A percentile compares a stretch with the other conserved stretches of the same genome.
Evolutionary conservation across 2,113 vertebrate genomes (phyloP).

Genomic region (Pogona vitticeps): DNA sequence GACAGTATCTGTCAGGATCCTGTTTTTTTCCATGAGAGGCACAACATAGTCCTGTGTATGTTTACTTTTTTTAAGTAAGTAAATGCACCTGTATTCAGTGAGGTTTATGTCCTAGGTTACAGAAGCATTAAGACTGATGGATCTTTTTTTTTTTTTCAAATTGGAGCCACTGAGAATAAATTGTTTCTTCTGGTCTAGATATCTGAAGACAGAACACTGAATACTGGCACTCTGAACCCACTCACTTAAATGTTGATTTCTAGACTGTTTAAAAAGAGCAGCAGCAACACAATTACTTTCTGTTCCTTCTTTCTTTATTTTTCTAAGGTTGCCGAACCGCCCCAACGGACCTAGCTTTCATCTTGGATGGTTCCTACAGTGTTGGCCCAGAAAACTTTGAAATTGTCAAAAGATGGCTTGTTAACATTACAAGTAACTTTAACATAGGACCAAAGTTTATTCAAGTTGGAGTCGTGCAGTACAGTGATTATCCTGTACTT

Average conservation of each 20-base stretch:
- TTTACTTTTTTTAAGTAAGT: not conserved
- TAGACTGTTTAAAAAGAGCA: not conserved
- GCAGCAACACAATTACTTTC: not conserved
- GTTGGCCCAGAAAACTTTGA: conserved; percentile 96
- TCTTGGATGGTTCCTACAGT: conserved; percentile 96
- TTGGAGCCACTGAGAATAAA: not conserved
- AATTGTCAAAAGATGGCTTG: conserved; percentile 94
- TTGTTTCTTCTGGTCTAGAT: too few relatives aligned
- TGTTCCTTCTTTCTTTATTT: not conserved
- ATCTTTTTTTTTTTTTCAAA: not conserved
- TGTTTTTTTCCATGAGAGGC: not conserved
- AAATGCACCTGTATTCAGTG: not conserved
- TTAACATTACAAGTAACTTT: conserved; percentile 94
- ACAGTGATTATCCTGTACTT: conserved; percentile 91
- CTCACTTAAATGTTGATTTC: too few relatives aligned
- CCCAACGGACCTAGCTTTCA: conserved; percentile 93
- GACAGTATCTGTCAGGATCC: too few relatives aligned
- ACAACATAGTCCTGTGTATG: not conserved
- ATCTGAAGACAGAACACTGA: not conserved
- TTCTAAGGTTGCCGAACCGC: conserved; percentile 92
- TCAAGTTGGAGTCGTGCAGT: conserved; percentile 95
- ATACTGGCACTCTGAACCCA: not conserved
- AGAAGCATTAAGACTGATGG: not conserved
- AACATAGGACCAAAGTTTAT: conserved; percentile 95
- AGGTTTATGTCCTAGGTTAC: not conserved